phyloP scores from a whole-genome alignment of 2,888 invertebrate species.

The Odontomyia ornata region DNA sequence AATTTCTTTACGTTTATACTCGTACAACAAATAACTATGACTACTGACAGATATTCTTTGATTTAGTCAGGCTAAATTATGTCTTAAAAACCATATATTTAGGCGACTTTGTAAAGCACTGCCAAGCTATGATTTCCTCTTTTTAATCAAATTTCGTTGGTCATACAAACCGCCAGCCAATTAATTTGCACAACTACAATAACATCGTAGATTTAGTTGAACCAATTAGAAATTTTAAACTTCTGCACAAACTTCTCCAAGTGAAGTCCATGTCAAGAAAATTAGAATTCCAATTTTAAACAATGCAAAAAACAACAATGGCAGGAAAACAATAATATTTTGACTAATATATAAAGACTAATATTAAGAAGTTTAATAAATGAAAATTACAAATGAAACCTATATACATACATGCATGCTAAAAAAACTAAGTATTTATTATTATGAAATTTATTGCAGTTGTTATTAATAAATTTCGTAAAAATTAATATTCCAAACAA shows the following conservation, averaged over 20 bases:
- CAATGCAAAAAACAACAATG: not conserved
- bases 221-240: not conserved
- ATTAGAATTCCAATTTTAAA: no score
- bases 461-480: slow-evolving; percentile 43
- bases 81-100: no score
- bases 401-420: slow-evolving; percentile 14
- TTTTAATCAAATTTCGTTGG: no score
- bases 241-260: no score
- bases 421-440: slow-evolving; percentile 36
- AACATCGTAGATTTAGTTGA: no score
- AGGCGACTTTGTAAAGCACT: no score
- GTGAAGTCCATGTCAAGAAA: no score
- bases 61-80: no score
- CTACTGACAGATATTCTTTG: not conserved
- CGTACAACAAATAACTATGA: not conserved
- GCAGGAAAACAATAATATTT: slow-evolving; percentile 29
- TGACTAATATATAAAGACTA: slow-evolving; percentile 31
- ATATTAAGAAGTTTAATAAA: not conserved
- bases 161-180: no score
- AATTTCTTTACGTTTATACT: not conserved
- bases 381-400: slow-evolving; percentile 4
- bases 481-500: slow-evolving; percentile 34
- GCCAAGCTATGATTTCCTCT: no score
- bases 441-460: slow-evolving; percentile 40
- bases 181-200: no score